Evolutionary conservation across 2,888 invertebrate species (phyloP), one percentile per base, ranked within the genome.

Genomic region (Phyllotreta striolata): DNA sequence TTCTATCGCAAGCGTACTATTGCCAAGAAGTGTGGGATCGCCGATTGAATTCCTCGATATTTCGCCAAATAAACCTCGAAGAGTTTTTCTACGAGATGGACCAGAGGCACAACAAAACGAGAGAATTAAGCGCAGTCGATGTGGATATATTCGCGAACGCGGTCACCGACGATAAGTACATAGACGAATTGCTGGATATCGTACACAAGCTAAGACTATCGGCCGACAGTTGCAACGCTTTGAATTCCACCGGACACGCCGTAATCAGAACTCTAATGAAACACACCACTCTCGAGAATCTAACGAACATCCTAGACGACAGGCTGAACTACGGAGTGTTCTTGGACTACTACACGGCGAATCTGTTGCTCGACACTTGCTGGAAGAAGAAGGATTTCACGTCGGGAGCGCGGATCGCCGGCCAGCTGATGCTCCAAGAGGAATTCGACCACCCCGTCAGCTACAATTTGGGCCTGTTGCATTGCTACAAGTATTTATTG

Each of bases 301-400:
- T 97, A 9, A 77, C 95, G 0, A 83, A 86, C 10, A 84, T 95
- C 6, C 82, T 98, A 49, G 87, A 91, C 75, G 91, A 96, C 78
- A 89, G 93, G 59, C 79, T 92, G 10, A 91, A 91, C 76, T 98
- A 91, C 84, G 98, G 98, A 1, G 81, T 98, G 38, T 97, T 97
- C 78, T 87, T 95, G n/a, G 95, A 98, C 81, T 81, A 88, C 65
- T 91, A 89, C 72, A 85, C 88, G 37, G 89, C 89, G 6, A 95
- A 93, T 80, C 83, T 96, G 55, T 81, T 96, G 40, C 84, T 98
- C 82, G 91, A 97, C 77, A 85, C 86, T 60, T 89, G 93, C 73
- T 81, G 97, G 61, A 88, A 89, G 74, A 82, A 84, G 38, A 83
- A 88, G 60, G 86, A 93, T 76, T 91, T 83, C 78, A 83, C 84